phyloP scores from a whole-genome alignment of 1,140 invertebrate species.

The Charaxes varanes region DNA sequence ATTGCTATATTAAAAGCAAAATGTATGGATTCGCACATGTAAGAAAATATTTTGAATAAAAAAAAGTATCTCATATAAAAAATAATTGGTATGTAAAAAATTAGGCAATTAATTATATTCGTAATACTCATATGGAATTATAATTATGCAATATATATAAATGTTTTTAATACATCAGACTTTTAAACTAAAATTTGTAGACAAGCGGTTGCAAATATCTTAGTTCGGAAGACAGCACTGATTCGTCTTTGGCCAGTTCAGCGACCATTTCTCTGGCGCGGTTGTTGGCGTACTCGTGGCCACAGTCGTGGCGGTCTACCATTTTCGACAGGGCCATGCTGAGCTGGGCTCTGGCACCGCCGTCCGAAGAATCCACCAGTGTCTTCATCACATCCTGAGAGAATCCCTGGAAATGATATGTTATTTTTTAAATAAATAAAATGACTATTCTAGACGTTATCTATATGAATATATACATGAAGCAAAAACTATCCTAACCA shows the following conservation, averaged over 20 bases:
- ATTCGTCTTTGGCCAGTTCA: slow-evolving; percentile 68
- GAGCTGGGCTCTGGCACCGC: slow-evolving; percentile 69
- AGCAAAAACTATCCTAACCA: no score
- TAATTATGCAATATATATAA: no score
- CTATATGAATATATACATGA: no score
- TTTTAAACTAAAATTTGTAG: slow-evolving; percentile 40
- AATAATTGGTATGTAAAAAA: no score
- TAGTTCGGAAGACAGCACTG: slow-evolving; percentile 66
- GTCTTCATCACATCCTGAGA: slow-evolving; percentile 62
- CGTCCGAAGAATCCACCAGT: slow-evolving; percentile 61
- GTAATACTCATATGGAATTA: no score
- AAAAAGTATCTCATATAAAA: no score
- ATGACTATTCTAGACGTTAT: not conserved
- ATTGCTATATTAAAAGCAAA: no score
- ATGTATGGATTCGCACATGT: no score
- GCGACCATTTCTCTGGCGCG: slow-evolving; percentile 67
- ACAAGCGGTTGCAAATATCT: slow-evolving; percentile 63
- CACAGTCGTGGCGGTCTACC: slow-evolving; percentile 68
- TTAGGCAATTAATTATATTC: no score
- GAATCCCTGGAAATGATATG: slow-evolving; percentile 65
- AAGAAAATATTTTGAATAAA: no score
- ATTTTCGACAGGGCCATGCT: slow-evolving; percentile 66
- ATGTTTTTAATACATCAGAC: slow-evolving; percentile 6
- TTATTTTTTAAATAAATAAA: not conserved
- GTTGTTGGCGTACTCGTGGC: slow-evolving; percentile 69